phyloP scores from a whole-genome alignment of 2,797 vertebrate genomes.

The Phataginus tetradactyla region DNA sequence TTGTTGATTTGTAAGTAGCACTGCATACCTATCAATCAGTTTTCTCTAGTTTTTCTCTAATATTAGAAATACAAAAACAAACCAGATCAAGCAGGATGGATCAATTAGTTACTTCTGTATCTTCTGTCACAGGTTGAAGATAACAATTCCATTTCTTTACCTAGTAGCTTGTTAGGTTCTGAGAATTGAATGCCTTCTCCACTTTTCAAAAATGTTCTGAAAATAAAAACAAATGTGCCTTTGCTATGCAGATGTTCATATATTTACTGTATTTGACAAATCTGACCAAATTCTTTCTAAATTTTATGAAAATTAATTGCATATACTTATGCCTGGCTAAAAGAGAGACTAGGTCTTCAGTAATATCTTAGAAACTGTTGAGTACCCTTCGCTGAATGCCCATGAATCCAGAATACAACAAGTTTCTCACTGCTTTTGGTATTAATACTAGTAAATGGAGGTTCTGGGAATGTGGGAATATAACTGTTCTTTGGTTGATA shows the following conservation, averaged over 20 bases:
- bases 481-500: not conserved
- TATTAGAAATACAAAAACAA: conserved; percentile 15
- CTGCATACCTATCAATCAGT: not conserved
- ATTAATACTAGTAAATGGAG: not conserved
- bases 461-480: not conserved
- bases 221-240: not conserved
- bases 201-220: not conserved
- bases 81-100: not conserved
- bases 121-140: not conserved
- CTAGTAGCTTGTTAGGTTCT: not conserved
- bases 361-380: not conserved
- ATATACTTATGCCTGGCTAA: not conserved
- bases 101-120: conserved; percentile 45
- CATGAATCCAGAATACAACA: not conserved
- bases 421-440: not conserved
- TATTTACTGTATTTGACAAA: not conserved
- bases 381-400: not conserved
- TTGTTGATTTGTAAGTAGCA: conserved; percentile 14
- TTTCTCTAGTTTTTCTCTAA: not conserved
- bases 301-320: not conserved
- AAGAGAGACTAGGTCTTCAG: not conserved
- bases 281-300: not conserved
- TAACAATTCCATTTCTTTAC: conserved; percentile 28
- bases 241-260: not conserved
- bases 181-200: not conserved